Evolutionary conservation across 2,888 invertebrate genomes (phyloP).

Genomic region (Mythimna albipuncta): DNA sequence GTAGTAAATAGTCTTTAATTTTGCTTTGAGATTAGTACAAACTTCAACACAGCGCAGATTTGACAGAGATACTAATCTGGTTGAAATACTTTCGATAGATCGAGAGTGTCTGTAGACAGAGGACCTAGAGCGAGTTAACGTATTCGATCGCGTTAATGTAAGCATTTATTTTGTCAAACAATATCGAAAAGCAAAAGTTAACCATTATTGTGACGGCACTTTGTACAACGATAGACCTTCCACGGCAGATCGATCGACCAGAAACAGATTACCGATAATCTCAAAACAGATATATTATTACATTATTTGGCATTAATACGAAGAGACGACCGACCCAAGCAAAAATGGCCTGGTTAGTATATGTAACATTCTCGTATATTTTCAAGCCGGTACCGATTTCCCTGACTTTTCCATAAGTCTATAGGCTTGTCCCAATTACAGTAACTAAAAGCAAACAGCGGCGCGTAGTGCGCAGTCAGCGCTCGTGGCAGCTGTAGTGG

Average conservation of each 20-base stretch:
- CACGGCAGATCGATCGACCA: not conserved
- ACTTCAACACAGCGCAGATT: not conserved
- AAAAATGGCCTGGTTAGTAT: not conserved
- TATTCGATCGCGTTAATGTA: no score
- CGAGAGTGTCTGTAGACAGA: no score
- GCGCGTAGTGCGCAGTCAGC: constrained; percentile 6
- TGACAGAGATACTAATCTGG: not conserved
- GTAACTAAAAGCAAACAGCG: constrained; percentile 42
- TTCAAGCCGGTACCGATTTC: not conserved
- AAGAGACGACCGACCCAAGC: not conserved
- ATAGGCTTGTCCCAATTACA: constrained; percentile 34
- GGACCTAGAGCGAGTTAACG: no score
- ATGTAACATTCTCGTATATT: not conserved
- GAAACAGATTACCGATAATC: not conserved
- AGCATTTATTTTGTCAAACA: no score
- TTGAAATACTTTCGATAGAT: not conserved
- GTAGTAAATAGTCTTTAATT: not conserved
- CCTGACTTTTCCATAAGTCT: constrained; percentile 5
- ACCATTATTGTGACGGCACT: no score
- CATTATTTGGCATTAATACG: not conserved
- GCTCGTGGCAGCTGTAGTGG: constrained; percentile 7
- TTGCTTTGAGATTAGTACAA: not conserved
- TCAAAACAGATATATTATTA: not conserved
- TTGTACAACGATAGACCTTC: no score
- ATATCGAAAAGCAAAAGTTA: no score